Base-by-base conservation (phyloP, 2,113 vertebrate species). In the Phrynocephalus versicolor region DNA sequence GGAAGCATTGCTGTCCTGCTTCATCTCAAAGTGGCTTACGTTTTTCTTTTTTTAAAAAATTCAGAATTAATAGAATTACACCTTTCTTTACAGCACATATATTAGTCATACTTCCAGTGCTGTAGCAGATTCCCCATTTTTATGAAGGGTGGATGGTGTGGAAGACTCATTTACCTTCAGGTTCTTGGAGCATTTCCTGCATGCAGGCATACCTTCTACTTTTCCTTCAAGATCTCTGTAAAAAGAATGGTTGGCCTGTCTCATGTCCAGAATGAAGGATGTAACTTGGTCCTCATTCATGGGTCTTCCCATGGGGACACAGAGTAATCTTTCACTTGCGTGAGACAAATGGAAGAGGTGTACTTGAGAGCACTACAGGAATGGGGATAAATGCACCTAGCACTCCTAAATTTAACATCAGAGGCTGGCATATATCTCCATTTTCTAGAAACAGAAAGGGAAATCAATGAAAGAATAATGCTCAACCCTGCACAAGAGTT, bases 371-470 rank as follows among this genome's bases (percentile, higher is more conserved):
- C 19, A 57, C 23, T 4, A 73, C 35, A 73, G 72, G 72, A 12
- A 73, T 5, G 23, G 23, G 72, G 23, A 74, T 6, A 27, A 4
- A 41, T 45, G 25, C 72, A 41, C 39, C 35, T 72, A 35, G 23
- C 70, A 16, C 21, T 72, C 70, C 70, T 21, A 72, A 72, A 21
- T 72, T 72, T 51, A 51, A 51, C 45, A 51, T 51, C 5, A 10
- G 10, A 51, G 45, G 45, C 45, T 51, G 45, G 45, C 45, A 51
- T 51, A 51, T 51, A 76, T 87, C 39, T 27, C 41, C 30, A 12
- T 16, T 72, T 86, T 62, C 79, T 69, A 88, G 37, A 79, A 60
- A 81, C 0, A 30, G 90, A 82, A 64, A 79, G 83, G 81, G 87
- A 77, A 14, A 9, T 79, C 80, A 81, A 83, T 70, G 83, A 81